Percentiles rank a stretch among this genome's conserved stretches.
Evolutionary conservation across 2,113 vertebrate genomes (phyloP).

Genomic region (Leuciscus idus): DNA sequence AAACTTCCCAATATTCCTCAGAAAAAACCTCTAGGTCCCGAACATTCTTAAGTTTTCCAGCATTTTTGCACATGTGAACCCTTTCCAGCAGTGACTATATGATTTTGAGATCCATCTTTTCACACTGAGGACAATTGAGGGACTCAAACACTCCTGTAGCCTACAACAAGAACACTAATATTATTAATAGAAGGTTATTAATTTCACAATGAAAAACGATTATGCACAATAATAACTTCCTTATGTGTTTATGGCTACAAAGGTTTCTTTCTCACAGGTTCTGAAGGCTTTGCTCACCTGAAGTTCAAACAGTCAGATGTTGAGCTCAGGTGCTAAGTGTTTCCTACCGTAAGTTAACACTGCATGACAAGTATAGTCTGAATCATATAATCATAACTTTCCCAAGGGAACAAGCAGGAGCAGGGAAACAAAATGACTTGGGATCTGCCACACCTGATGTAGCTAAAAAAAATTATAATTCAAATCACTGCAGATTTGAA

Average conservation of each 20-base stretch:
- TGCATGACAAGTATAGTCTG: neutral
- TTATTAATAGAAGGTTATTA: neutral
- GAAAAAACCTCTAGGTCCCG: too few species aligned
- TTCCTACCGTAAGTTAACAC: neutral
- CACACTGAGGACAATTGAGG: too few species aligned
- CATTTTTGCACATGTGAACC: too few species aligned
- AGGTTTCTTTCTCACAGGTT: slow-evolving; percentile 4
- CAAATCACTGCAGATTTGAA: neutral
- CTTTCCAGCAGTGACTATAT: too few species aligned
- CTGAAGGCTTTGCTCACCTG: neutral
- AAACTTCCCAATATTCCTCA: too few species aligned
- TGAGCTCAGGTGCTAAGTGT: slow-evolving; percentile 30
- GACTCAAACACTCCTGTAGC: too few species aligned
- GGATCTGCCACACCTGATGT: neutral
- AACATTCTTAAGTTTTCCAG: too few species aligned
- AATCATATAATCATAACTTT: slow-evolving; percentile 21
- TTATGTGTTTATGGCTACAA: slow-evolving; percentile 37
- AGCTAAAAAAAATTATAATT: too few species aligned
- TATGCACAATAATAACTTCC: slow-evolving; percentile 1
- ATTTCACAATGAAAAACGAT: neutral
- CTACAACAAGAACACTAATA: neutral
- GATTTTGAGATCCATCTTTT: too few species aligned
- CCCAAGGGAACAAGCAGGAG: slow-evolving; percentile 13
- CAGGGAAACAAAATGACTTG: neutral
- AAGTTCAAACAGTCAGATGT: slow-evolving; percentile 30